These are phyloP conservation scores for Campoplex capitator DNA, from an alignment of 2,888 invertebrate genomes.

Conservation along the genomic window DNA sequence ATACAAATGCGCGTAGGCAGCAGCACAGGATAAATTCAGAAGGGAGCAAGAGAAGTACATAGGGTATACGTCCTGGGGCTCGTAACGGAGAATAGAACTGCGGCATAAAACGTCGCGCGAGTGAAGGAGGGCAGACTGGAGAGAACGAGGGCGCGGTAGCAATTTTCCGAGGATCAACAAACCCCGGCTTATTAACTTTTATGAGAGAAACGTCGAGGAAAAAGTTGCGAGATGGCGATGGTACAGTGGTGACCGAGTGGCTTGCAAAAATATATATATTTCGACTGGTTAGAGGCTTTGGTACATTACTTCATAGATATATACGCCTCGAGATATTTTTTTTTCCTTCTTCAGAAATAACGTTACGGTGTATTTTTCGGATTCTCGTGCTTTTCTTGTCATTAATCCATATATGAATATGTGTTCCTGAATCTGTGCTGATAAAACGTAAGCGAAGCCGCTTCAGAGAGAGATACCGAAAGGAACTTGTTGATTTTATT, in stretches of 20 bases:
- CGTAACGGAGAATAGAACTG: conserved; percentile 75
- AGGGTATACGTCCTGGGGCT: conserved; percentile 56
- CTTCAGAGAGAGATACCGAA: neutral
- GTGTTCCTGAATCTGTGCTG: neutral
- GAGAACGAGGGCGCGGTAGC: conserved; percentile 70
- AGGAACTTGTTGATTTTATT: neutral
- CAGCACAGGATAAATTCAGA: conserved; percentile 23
- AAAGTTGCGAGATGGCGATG: conserved; percentile 72
- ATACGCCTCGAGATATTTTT: conserved; percentile 35
- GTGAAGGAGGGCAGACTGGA: conserved; percentile 40
- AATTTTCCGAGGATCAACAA: conserved; percentile 82
- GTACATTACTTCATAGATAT: conserved; percentile 8
- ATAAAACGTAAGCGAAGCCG: neutral
- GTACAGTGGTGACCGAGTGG: conserved; percentile 57
- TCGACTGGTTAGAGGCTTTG: conserved; percentile 52
- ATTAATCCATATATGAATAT: conserved; percentile 33
- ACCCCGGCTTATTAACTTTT: conserved; percentile 82
- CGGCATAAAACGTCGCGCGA: conserved; percentile 76
- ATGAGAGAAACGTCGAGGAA: conserved; percentile 76
- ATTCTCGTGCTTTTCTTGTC: conserved; percentile 31
- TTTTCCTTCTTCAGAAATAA: neutral
- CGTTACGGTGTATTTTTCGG: conserved; percentile 13
- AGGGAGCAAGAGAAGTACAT: conserved; percentile 53
- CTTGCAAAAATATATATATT: conserved; percentile 68
- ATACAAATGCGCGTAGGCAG: conserved; percentile 34